phyloP scores from a whole-genome alignment of 2,888 invertebrate genomes.

The Mythimna impura region DNA sequence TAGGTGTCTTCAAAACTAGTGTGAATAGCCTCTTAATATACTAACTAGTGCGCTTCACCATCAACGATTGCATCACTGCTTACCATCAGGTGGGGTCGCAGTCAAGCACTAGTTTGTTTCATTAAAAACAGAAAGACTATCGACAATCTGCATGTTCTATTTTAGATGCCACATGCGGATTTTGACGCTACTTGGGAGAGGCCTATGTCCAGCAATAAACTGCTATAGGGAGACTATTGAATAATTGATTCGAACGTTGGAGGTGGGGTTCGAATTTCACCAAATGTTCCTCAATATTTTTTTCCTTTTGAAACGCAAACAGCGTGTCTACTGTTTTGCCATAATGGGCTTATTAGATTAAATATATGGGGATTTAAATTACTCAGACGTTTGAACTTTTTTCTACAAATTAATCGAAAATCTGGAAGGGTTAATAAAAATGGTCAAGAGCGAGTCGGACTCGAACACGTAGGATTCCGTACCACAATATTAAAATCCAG shows the following conservation, averaged over 20 bases:
- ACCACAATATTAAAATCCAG: too few relatives aligned
- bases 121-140: conserved; percentile 19
- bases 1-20: too few relatives aligned
- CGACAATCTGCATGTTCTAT: conserved; percentile 69
- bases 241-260: conserved; percentile 21
- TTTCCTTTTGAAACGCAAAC: not conserved
- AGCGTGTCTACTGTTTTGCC: not conserved
- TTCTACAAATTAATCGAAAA: not conserved
- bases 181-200: conserved; percentile 54
- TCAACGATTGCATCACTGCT: too few relatives aligned
- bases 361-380: too few relatives aligned
- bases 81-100: too few relatives aligned
- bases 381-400: not conserved
- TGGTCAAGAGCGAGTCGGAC: too few relatives aligned
- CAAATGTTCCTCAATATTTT: not conserved
- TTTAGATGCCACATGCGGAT: conserved; percentile 76
- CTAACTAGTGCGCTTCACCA: too few relatives aligned
- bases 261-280: not conserved
- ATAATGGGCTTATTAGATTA: not conserved
- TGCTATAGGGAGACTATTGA: conserved; percentile 8
- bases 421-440: not conserved
- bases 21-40: too few relatives aligned
- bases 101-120: too few relatives aligned
- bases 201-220: conserved; percentile 54
- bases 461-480: too few relatives aligned